These are phyloP conservation scores for Erethizon dorsatum DNA, from an alignment of 2,797 vertebrate species.

Conservation along the genomic window DNA sequence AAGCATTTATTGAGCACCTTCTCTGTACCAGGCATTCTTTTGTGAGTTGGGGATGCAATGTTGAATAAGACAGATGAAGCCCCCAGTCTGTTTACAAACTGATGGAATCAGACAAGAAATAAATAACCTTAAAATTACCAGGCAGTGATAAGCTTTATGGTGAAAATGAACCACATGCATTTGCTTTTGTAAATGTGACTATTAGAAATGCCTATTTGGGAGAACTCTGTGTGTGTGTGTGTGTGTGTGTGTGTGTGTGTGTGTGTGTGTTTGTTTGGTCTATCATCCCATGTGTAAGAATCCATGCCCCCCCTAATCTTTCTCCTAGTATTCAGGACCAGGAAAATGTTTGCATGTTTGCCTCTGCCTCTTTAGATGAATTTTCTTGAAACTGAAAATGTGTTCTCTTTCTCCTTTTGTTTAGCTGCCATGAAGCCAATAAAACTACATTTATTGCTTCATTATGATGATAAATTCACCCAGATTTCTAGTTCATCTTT, in stretches of 20 bases:
- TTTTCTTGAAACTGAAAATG: conserved; percentile 63
- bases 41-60: neutral
- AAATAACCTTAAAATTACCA: conserved; percentile 40
- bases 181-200: conserved; percentile 41
- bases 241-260: conserved; percentile 35
- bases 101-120: conserved; percentile 15
- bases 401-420: conserved; percentile 31
- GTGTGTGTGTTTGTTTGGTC: conserved; percentile 8
- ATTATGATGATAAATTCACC: neutral
- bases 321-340: conserved; percentile 35
- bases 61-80: neutral
- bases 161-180: conserved; percentile 40
- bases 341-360: conserved; percentile 61
- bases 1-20: neutral
- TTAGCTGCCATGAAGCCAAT: conserved; percentile 47
- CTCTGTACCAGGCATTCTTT: neutral
- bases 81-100: neutral
- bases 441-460: conserved; percentile 40
- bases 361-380: conserved; percentile 52
- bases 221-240: conserved; percentile 10
- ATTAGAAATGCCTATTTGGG: conserved; percentile 31
- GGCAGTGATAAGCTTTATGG: conserved; percentile 12
- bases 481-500: neutral
- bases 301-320: neutral
- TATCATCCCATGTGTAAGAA: neutral